Conservation (phyloP, 2,797 vertebrate species). For the Sebastes nivosus region DNA sequence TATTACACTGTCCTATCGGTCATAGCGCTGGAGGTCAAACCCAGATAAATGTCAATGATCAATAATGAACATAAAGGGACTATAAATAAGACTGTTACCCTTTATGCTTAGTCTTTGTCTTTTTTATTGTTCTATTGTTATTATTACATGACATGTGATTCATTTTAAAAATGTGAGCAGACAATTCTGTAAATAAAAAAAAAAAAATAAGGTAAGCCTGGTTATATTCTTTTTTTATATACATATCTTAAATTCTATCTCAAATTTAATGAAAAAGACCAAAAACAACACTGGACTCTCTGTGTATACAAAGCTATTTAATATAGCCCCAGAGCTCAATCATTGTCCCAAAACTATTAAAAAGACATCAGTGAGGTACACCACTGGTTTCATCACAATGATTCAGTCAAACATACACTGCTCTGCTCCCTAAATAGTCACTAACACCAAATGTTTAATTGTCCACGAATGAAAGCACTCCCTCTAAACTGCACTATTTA, state of each 20-base stretch:
- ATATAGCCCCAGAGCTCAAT: not conserved
- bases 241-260: too few relatives aligned
- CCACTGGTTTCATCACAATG: not conserved
- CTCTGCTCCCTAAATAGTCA: not conserved
- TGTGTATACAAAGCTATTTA: not conserved
- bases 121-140: not conserved
- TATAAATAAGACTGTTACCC: not conserved
- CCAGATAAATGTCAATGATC: not conserved
- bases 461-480: not conserved
- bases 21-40: not conserved
- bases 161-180: not conserved
- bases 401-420: not conserved
- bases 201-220: too few relatives aligned
- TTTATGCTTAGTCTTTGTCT: not conserved
- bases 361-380: not conserved
- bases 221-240: not conserved
- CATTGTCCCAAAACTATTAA: not conserved
- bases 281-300: not conserved
- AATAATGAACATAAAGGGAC: not conserved
- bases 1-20: not conserved
- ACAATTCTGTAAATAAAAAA: not conserved
- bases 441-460: not conserved
- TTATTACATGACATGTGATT: not conserved
- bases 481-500: not conserved
- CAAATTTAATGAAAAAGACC: not conserved